phyloP scores from a whole-genome alignment of 2,797 vertebrate genomes.

The Forpus xanthops region DNA sequence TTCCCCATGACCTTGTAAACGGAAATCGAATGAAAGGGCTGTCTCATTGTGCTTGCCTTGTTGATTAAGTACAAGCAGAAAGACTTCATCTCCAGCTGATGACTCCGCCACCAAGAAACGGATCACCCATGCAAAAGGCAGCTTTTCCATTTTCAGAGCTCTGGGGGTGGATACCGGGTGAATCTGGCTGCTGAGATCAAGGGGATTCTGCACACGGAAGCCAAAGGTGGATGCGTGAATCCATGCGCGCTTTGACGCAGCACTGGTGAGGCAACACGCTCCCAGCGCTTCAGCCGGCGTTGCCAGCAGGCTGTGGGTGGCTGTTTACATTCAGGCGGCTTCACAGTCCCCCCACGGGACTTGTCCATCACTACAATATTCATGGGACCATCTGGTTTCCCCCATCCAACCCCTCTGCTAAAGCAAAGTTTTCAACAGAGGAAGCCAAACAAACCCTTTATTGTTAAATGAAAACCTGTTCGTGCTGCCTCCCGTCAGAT shows the following conservation, averaged over 20 bases:
- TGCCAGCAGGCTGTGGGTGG: background rate
- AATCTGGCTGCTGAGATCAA: background rate
- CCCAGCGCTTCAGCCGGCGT: accelerated
- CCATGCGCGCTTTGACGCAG: background rate
- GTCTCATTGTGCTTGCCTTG: accelerated
- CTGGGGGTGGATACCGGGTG: accelerated
- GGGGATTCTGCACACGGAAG: background rate
- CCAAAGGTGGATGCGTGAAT: background rate
- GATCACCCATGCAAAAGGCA: background rate
- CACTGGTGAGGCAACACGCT: background rate
- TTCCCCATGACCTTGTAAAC: background rate
- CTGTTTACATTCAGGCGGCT: background rate
- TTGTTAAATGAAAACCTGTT: background rate
- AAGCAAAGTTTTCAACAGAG: background rate
- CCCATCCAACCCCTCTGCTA: background rate
- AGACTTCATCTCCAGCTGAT: background rate
- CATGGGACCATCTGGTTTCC: background rate
- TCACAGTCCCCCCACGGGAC: background rate
- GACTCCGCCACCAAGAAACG: background rate
- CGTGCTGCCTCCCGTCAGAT: accelerated
- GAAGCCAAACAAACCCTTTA: slow-evolving; percentile 21
- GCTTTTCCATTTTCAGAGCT: background rate
- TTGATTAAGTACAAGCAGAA: background rate
- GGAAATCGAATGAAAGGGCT: background rate
- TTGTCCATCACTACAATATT: background rate